phyloP scores from a whole-genome alignment of 1,140 invertebrate genomes.

The Pomacea maculata region DNA sequence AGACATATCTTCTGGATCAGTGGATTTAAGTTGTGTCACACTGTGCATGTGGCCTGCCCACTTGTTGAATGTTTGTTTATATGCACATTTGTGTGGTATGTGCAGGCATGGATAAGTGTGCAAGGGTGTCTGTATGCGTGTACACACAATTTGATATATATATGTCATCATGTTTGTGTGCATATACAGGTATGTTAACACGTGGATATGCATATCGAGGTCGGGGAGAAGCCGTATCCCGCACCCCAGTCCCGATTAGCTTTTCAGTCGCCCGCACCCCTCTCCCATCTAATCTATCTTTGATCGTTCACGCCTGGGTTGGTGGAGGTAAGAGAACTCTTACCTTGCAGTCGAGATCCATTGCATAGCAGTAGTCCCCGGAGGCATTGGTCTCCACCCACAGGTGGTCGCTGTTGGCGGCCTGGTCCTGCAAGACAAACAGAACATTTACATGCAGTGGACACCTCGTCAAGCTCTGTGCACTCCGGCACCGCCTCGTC shows the following conservation, averaged over 20 bases:
- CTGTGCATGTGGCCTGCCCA: too few relatives aligned
- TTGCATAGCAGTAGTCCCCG: constrained; percentile 91
- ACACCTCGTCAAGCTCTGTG: too few relatives aligned
- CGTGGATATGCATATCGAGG: not conserved
- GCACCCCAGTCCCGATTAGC: too few relatives aligned
- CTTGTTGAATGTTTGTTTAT: not conserved
- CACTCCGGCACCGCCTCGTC: too few relatives aligned
- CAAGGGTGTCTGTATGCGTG: not conserved
- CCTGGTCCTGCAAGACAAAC: constrained; percentile 63
- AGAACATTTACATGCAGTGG: too few relatives aligned
- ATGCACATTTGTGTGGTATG: not conserved
- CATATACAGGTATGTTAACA: not conserved
- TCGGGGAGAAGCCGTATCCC: too few relatives aligned
- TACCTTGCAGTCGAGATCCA: constrained; percentile 88
- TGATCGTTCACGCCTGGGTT: not conserved
- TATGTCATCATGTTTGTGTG: not conserved
- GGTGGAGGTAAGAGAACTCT: constrained; percentile 59
- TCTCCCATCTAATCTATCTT: too few relatives aligned
- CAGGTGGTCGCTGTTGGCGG: constrained; percentile 66
- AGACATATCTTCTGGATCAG: too few relatives aligned
- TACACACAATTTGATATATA: not conserved
- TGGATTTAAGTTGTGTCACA: too few relatives aligned
- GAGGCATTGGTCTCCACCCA: constrained; percentile 72
- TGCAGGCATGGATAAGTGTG: not conserved
- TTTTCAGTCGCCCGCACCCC: too few relatives aligned